Base-by-base conservation (phyloP, 1,140 invertebrate species). In the Drosophila arizonae region DNA sequence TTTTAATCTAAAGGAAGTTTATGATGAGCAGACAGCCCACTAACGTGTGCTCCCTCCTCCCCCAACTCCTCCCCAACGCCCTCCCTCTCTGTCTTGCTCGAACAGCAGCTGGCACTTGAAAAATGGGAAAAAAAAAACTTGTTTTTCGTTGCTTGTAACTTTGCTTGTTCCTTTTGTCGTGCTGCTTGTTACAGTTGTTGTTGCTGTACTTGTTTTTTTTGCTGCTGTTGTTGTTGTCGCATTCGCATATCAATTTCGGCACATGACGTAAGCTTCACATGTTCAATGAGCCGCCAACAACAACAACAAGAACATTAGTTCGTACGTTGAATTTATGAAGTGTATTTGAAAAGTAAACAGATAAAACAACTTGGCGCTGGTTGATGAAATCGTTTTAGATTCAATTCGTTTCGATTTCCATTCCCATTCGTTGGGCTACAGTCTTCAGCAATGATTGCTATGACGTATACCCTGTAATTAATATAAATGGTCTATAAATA, bases 221-320 rank as follows among this genome's bases (percentile, higher is more conserved):
- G 50, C 64, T 72, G 66, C 4, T 72, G 61, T 66, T 52, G 15
- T 9, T 13, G 48, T 48, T 70, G 60, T 57, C 65, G 60, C 55
- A 72, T 82, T 86, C 79, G 82, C 84, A 88, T 87, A 87, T 87
- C 82, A 87, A 87, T 87, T 87, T 87, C 79, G 79, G 84, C 79
- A 88, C 79, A 87, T 87, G 82, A 88, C 82, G 82, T 82, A 87
- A 87, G 79, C 84, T 88, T 88, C 82, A 88, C 82, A 87, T 87
- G 84, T 61, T 88, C 84, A 74, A 76, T 78, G 73, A 61, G 70
- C 58, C 46, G 52, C 55, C 30, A 64, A 55, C 45, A 75, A 62
- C 48, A 70, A 54, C 36, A 64, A 71, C 30, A 69, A 71, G 9
- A 76, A 70, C 46, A 72, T 39, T 51, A 57, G 39, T 51, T 54